Conservation (phyloP, 1,140 invertebrate genomes). For the Trinorchestia longiramus region DNA sequence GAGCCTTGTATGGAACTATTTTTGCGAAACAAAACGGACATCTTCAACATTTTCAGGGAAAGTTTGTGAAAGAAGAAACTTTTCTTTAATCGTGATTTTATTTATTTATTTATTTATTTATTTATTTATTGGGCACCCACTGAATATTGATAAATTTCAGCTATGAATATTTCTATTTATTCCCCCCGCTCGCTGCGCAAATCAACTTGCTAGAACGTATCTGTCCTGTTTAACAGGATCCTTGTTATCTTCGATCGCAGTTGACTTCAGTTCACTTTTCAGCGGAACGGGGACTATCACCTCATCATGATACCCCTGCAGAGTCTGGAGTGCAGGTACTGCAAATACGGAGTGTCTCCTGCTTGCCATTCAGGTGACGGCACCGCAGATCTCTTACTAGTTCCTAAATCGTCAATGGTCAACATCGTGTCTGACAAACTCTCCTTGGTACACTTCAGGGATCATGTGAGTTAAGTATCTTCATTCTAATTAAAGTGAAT, state of each 20-base stretch:
- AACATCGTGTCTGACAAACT: neutral
- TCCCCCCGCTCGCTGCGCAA: too few relatives aligned
- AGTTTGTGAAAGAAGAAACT: too few relatives aligned
- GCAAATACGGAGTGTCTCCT: neutral
- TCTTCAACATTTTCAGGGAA: too few relatives aligned
- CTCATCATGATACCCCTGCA: neutral
- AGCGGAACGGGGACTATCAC: neutral
- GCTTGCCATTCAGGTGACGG: constrained; percentile 2
- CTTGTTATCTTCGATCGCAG: neutral
- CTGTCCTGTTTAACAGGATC: too few relatives aligned
- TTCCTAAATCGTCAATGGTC: neutral
- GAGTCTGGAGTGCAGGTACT: constrained; percentile 11
- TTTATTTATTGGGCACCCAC: too few relatives aligned
- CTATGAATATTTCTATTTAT: too few relatives aligned
- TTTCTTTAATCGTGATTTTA: too few relatives aligned
- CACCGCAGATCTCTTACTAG: neutral
- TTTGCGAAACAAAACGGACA: too few relatives aligned
- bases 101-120: too few relatives aligned
- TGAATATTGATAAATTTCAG: too few relatives aligned
- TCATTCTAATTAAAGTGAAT: neutral
- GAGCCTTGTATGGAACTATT: too few relatives aligned
- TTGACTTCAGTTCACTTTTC: neutral
- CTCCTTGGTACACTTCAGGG: neutral
- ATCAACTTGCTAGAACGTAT: too few relatives aligned
- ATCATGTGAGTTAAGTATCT: neutral